A percentile compares a stretch with the other conserved stretches of the same genome.
Evolutionary conservation across 2,888 invertebrate genomes (phyloP).

Genomic region (Apotomis turbidana): DNA sequence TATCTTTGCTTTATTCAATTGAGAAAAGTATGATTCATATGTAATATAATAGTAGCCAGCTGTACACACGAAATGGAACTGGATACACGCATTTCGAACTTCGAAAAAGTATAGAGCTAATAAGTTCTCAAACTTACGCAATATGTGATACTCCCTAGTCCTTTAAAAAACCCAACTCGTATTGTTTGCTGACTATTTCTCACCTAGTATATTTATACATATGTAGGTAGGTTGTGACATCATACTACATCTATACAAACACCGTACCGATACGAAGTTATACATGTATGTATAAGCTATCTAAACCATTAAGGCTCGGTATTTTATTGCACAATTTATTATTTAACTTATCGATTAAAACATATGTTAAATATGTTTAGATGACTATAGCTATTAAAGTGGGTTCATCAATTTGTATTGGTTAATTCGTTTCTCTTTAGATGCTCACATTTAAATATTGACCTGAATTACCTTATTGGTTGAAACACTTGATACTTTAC

Average conservation of each 20-base stretch:
- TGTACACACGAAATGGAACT: background rate
- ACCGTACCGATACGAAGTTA: constrained; percentile 2
- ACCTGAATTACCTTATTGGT: constrained; percentile 12
- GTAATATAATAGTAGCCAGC: background rate
- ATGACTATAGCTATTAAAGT: constrained; percentile 33
- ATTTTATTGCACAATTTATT: constrained; percentile 28
- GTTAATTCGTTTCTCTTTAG: constrained; percentile 15
- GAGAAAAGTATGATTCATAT: background rate
- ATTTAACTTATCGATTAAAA: constrained; percentile 21
- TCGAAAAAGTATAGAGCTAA: background rate
- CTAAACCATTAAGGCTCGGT: constrained; percentile 9
- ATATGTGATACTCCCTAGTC: background rate
- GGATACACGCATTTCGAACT: too few species aligned
- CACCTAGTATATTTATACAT: constrained; percentile 44
- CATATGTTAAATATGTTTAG: constrained; percentile 34
- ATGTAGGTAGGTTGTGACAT: constrained; percentile 8
- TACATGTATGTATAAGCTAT: background rate
- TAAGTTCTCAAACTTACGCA: background rate
- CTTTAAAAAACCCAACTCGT: constrained; percentile 39
- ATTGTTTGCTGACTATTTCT: constrained; percentile 54
- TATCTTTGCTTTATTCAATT: background rate
- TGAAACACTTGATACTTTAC: background rate
- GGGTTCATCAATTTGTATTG: background rate
- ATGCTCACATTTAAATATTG: constrained; percentile 21
- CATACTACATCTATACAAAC: constrained; percentile 22